Conservation (phyloP, 2,113 vertebrate genomes). For the Tapirus terrestris region DNA sequence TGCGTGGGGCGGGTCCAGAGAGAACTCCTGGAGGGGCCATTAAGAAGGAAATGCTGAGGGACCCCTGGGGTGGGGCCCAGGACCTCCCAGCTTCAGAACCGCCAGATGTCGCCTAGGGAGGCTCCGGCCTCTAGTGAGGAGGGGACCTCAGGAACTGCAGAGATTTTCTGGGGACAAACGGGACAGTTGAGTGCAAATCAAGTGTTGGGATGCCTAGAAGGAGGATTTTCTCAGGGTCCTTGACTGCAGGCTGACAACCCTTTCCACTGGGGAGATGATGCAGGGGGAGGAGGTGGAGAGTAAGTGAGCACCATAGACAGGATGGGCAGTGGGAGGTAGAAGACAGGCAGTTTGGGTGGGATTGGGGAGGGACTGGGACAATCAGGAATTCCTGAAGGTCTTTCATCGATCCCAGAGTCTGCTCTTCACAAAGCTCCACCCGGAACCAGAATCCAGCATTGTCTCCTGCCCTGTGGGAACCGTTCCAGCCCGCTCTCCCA, state of each 20-base stretch:
- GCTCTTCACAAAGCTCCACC: not conserved
- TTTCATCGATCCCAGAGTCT: not conserved
- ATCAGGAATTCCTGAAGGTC: not conserved
- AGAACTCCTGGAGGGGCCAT: rapidly evolving
- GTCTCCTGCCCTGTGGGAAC: not conserved
- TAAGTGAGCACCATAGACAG: too few species aligned
- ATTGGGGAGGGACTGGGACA: not conserved
- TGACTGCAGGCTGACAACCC: not conserved
- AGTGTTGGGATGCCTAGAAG: not conserved
- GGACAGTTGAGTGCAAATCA: not conserved
- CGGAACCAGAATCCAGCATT: not conserved
- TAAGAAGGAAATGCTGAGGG: not conserved
- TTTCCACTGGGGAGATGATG: not conserved
- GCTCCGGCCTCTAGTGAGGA: not conserved
- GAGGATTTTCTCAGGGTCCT: not conserved
- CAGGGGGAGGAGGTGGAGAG: rapidly evolving
- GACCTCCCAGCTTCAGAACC: not conserved
- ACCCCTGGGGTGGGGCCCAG: rapidly evolving
- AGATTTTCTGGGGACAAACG: not conserved
- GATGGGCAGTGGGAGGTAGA: too few species aligned
- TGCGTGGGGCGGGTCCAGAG: not conserved
- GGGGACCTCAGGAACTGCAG: not conserved
- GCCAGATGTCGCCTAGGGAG: too few species aligned
- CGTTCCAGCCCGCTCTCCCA: not conserved
- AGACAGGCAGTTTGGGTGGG: rapidly evolving